phyloP scores from a whole-genome alignment of 2,888 invertebrate genomes.

The Rhorus exstirpatorius region DNA sequence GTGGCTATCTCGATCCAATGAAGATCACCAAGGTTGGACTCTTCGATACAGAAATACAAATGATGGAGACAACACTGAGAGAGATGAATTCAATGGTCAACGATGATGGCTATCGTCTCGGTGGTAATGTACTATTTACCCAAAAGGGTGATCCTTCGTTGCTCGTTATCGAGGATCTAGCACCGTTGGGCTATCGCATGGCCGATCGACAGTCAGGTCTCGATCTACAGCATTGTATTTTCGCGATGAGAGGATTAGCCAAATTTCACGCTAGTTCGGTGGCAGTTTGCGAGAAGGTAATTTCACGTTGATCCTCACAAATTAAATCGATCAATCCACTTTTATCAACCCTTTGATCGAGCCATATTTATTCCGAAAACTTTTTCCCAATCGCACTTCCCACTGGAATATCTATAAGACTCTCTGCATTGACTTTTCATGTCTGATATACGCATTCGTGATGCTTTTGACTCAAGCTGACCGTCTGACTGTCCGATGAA shows the following conservation, averaged over 20 bases:
- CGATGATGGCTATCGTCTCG: constrained; percentile 69
- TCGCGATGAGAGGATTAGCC: constrained; percentile 87
- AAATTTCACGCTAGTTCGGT: constrained; percentile 88
- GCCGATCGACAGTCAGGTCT: constrained; percentile 87
- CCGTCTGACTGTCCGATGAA: no score
- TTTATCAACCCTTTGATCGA: no score
- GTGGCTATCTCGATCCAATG: not conserved
- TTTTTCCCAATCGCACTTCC: no score
- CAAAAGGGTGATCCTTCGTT: constrained; percentile 81
- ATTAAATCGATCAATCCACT: not conserved
- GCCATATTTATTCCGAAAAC: no score
- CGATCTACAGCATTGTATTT: constrained; percentile 87
- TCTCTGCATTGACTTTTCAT: no score
- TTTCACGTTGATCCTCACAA: constrained; percentile 34
- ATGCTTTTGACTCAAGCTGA: no score
- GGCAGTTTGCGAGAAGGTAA: constrained; percentile 87
- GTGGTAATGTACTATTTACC: constrained; percentile 81
- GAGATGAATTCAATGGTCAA: constrained; percentile 80
- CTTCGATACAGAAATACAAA: constrained; percentile 80
- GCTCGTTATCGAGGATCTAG: constrained; percentile 88
- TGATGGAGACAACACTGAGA: constrained; percentile 80
- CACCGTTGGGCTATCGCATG: constrained; percentile 87
- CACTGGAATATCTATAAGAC: no score
- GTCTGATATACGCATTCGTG: no score
- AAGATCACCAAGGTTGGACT: constrained; percentile 77